phyloP scores from a whole-genome alignment of 2,113 vertebrate genomes.

The Chaetura pelagica region DNA sequence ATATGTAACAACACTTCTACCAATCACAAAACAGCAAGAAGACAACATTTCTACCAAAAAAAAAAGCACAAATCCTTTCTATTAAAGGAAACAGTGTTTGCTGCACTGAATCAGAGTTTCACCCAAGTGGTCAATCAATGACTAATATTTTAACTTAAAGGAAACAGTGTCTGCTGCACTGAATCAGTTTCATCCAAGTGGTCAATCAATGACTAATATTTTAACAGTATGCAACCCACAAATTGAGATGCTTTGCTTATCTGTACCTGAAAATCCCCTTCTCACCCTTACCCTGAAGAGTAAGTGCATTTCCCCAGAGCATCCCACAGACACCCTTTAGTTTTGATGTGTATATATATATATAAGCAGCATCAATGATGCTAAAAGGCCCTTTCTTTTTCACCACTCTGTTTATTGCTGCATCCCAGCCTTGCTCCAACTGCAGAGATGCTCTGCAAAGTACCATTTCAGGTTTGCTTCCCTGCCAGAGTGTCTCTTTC shows the following conservation, averaged over 20 bases:
- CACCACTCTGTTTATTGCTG: not conserved
- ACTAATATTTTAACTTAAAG: not conserved
- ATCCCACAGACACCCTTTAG: not conserved
- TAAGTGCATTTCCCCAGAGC: not conserved
- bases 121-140: not conserved
- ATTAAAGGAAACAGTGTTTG: not conserved
- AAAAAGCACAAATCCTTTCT: not conserved
- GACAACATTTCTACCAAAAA: not conserved
- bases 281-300: not conserved
- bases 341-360: not conserved
- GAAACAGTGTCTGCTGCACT: not conserved
- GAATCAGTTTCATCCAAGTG: not conserved
- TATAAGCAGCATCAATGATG: not conserved
- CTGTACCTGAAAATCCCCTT: not conserved
- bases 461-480: not conserved
- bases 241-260: not conserved
- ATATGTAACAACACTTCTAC: not conserved
- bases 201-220: not conserved
- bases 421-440: not conserved
- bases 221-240: not conserved
- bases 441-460: not conserved
- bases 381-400: constrained; percentile 10
- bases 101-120: not conserved
- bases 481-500: not conserved
- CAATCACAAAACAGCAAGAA: not conserved